Evolutionary conservation across 1,140 invertebrate species (phyloP).

Genomic region (Cyclargus thomasi): DNA sequence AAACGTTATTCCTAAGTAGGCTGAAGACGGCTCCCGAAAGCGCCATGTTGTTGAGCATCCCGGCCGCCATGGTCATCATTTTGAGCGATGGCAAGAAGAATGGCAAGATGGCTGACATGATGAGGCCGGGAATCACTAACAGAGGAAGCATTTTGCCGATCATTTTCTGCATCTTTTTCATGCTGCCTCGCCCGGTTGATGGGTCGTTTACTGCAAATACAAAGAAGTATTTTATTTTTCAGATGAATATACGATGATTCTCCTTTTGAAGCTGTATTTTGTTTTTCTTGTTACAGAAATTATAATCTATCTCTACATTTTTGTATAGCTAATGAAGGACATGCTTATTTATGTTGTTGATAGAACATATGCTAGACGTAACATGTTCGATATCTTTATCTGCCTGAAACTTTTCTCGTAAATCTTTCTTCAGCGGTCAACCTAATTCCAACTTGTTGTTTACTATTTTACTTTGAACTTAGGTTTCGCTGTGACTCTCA

Average conservation of each 20-base stretch:
- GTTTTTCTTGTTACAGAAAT: too few species aligned
- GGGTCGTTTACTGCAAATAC: slow-evolving; percentile 40
- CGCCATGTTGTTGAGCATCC: slow-evolving; percentile 69
- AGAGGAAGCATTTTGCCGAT: slow-evolving; percentile 59
- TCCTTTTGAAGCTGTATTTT: too few species aligned
- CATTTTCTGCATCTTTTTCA: slow-evolving; percentile 58
- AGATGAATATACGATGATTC: too few species aligned
- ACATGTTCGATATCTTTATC: background rate
- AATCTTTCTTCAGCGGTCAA: background rate
- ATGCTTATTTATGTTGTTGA: background rate
- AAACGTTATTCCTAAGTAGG: slow-evolving; percentile 67
- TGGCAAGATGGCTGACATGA: slow-evolving; percentile 70
- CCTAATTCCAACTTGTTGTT: background rate
- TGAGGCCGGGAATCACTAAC: slow-evolving; percentile 61
- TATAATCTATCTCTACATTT: too few species aligned
- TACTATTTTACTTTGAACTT: background rate
- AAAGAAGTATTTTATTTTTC: slow-evolving; percentile 12
- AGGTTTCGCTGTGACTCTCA: background rate
- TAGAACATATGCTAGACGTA: background rate
- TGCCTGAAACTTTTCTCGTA: background rate
- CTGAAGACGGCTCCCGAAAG: slow-evolving; percentile 66
- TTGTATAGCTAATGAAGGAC: too few species aligned
- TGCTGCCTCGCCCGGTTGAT: slow-evolving; percentile 44
- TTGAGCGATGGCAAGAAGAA: slow-evolving; percentile 69
- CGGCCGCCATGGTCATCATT: slow-evolving; percentile 60